Evolutionary conservation across 2,888 invertebrate genomes (phyloP).

Genomic region (Sinelater perroti): DNA sequence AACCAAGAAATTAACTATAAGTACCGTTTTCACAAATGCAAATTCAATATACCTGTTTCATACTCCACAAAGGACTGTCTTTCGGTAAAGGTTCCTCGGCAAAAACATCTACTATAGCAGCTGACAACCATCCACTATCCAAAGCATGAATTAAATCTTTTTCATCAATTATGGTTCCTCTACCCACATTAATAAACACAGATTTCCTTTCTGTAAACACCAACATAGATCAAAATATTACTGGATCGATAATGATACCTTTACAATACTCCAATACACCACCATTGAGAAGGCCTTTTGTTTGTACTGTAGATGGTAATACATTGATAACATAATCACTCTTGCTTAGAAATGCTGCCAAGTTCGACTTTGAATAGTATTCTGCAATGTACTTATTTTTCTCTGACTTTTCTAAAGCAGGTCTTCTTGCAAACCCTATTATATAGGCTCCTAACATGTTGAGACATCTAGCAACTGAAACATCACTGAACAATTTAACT

Average conservation of each 20-base stretch:
- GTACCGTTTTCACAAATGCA: conserved; percentile 1
- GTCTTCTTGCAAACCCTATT: conserved; percentile 44
- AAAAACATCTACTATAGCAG: conserved; percentile 67
- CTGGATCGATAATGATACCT: conserved; percentile 47
- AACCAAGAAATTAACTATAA: not conserved
- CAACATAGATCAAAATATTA: not conserved
- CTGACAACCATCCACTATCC: conserved; percentile 63
- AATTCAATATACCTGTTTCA: conserved; percentile 59
- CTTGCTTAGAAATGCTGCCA: conserved; percentile 57
- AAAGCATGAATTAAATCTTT: conserved; percentile 63
- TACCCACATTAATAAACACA: conserved; percentile 68
- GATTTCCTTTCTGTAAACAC: conserved; percentile 51
- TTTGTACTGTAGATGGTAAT: conserved; percentile 64
- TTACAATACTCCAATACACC: conserved; percentile 61
- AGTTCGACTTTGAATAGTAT: conserved; percentile 52
- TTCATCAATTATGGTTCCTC: conserved; percentile 66
- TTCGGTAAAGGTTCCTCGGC: conserved; percentile 63
- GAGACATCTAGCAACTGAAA: conserved; percentile 60
- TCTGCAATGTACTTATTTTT: conserved; percentile 36
- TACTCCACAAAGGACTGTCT: conserved; percentile 62
- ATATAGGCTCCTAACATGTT: conserved; percentile 60
- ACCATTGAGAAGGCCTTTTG: conserved; percentile 62
- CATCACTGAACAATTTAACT: not conserved
- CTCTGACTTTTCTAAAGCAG: conserved; percentile 20
- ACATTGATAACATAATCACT: conserved; percentile 67